Evolutionary conservation across 2,113 vertebrate species (phyloP), one percentile per base, ranked within the genome.

Genomic region (Brachypodius melanocephalos): DNA sequence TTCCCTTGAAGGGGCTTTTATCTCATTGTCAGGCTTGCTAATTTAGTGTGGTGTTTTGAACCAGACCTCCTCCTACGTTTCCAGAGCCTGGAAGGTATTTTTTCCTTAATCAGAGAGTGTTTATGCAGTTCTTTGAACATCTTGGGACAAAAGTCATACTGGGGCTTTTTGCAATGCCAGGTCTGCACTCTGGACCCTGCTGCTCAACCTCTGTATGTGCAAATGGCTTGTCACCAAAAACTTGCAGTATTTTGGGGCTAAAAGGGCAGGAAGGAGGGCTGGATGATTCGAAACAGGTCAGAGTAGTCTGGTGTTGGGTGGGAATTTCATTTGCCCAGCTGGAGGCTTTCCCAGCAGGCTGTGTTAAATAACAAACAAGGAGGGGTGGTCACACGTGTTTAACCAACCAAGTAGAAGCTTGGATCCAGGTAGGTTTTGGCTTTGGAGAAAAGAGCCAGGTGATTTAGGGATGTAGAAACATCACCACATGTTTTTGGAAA

Each of bases 1-100:
- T 95, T 95, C 46, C 74, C 95, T 95, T 91, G 91, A 94, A 94
- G 71, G 38, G 42, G 71, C 94, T 97, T 95, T 97, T 96, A 96
- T 96, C 96, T 96, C 78, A 58, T 93, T 97, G 95, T 96, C 95
- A 95, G 88, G 29, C 79, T 92, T 83, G 92, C 82, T 95, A 96
- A 96, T 95, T 89, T 95, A 93, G 84, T 76, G 74, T 0, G 0
- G 74, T 95, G 87, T 95, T 96, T 95, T 91, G 93, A 95, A 93
- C 91, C 77, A 95, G 89, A 90, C 83, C 80, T 93, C 83, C 89
- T 91, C 74, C 81, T 91, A 62, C 1, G 0, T 91, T 91, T 89
- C 46, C 85, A 89, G 89, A 89, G 89, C 91, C 85, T 85, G 67
- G 81, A 94, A 96, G 78, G 85, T 88, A 75, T 94, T 82, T 96